A percentile compares a stretch with the other conserved stretches of the same genome.
Conservation (phyloP, 92 coral and sea anemone species). For the Parazoanthus swiftii region DNA sequence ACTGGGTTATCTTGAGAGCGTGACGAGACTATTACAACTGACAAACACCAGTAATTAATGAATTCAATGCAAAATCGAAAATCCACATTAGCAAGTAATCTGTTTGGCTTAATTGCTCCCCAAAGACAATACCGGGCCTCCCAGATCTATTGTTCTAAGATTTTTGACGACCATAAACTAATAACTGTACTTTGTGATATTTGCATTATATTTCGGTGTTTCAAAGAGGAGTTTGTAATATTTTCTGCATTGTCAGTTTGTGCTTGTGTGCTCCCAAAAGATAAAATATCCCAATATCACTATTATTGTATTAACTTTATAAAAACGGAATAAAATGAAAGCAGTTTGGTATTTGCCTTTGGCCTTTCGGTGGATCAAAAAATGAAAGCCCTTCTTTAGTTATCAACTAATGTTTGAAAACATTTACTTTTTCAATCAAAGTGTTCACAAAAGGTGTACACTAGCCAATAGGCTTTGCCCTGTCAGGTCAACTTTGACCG, state of each 20-base stretch:
- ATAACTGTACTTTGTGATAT: neutral
- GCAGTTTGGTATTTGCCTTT: neutral
- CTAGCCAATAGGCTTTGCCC: neutral
- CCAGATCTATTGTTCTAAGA: neutral
- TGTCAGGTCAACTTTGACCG: neutral
- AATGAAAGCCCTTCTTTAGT: neutral
- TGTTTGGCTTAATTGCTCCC: slow-evolving; percentile 24
- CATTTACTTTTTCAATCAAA: neutral
- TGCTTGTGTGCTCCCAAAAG: neutral
- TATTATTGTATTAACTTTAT: too few relatives aligned
- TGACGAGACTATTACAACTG: slow-evolving; percentile 30
- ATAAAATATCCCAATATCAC: neutral
- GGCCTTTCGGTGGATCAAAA: neutral
- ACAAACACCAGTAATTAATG: slow-evolving; percentile 39
- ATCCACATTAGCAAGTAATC: slow-evolving; percentile 25
- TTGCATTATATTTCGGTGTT: neutral
- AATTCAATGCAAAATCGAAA: slow-evolving; percentile 15
- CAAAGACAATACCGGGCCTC: neutral
- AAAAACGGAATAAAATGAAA: neutral
- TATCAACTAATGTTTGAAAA: neutral
- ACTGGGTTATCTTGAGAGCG: slow-evolving; percentile 30
- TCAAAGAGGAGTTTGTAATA: neutral
- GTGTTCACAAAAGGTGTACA: neutral
- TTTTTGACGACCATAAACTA: neutral
- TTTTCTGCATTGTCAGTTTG: neutral